Evolutionary conservation across 2,797 vertebrate genomes (phyloP), one percentile per base, ranked within the genome.

Genomic region (Melopsittacus undulatus): DNA sequence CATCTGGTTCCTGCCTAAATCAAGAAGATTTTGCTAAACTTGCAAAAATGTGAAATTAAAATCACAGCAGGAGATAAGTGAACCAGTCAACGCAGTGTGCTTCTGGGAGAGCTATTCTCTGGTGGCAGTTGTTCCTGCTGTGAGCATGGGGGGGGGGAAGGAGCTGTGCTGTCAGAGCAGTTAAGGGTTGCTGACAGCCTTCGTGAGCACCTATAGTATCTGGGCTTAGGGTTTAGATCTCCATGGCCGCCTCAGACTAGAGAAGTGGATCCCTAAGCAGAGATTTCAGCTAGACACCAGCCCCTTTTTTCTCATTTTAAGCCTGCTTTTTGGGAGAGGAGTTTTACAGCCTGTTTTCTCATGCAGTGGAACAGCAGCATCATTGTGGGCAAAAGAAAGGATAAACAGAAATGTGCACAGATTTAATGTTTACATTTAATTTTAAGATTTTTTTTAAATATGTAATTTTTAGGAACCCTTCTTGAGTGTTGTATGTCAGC

Each of bases 1-100:
- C 61, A 48, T 93, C 56, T 56, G 62, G 42, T 70, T 63, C 64
- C 62, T 64, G 23, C 51, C 87, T 90, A 89, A 95, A 87, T 64
- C 64, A 68, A 77, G 76, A 89, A 10, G 20, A 48, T 85, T 86
- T 67, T 49, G 62, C 49, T 89, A 78, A 42, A 72, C 77, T 83
- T 75, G 42, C 61, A 38, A 56, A 92, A 94, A 61, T 12, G 5
- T 48, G 79, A 89, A 36, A 82, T 66, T 69, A 69, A 82, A 92
- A 40, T 72, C 77, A 38, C 77, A 66, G 74, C 38, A 92, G 70
- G 91, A 91, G 34, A 40, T 72, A 81, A 87, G 49, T 1, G 2
- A 79, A 19, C 21, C 17, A 64, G 52, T 61, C 66, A 73, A 21
- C 14, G 21, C 49, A 20, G 1, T 8, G 7, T 7, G 43, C 63